Conservation (phyloP, 2,797 vertebrate species). For the Peromyscus attwateri region DNA sequence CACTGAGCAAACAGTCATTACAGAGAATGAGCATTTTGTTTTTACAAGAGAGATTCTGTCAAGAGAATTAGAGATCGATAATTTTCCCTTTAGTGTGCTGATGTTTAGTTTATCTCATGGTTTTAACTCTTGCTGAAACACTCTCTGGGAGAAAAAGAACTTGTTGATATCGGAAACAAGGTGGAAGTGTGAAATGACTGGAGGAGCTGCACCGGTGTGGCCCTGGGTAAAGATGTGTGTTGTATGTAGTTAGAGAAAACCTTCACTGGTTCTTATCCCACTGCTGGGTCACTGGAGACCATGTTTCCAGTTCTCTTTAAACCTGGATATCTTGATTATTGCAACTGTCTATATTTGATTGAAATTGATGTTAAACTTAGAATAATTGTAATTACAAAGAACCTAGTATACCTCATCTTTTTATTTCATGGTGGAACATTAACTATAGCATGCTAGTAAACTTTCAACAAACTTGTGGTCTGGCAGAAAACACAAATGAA, state of each 20-base stretch:
- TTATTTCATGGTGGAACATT: background rate
- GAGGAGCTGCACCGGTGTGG: background rate
- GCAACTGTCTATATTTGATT: background rate
- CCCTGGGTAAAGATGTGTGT: background rate
- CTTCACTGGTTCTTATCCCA: background rate
- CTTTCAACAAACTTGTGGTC: background rate
- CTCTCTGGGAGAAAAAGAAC: background rate
- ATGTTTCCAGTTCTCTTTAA: background rate
- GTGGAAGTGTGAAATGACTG: background rate
- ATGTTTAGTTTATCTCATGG: background rate
- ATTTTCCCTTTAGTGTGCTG: background rate
- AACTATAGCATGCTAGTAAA: background rate
- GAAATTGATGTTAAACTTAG: background rate
- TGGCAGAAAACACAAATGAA: background rate
- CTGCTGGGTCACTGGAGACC: background rate
- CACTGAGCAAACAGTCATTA: background rate
- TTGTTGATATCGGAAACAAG: background rate
- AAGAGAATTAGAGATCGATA: constrained; percentile 9
- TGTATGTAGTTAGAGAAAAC: background rate
- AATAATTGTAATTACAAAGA: background rate
- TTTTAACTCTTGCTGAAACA: constrained; percentile 41
- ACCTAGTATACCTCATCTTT: background rate
- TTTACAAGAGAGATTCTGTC: background rate
- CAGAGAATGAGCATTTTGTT: background rate
- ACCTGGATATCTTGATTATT: background rate